Evolutionary conservation across 2,888 invertebrate genomes (phyloP).

Genomic region (Electrophaes corylata): DNA sequence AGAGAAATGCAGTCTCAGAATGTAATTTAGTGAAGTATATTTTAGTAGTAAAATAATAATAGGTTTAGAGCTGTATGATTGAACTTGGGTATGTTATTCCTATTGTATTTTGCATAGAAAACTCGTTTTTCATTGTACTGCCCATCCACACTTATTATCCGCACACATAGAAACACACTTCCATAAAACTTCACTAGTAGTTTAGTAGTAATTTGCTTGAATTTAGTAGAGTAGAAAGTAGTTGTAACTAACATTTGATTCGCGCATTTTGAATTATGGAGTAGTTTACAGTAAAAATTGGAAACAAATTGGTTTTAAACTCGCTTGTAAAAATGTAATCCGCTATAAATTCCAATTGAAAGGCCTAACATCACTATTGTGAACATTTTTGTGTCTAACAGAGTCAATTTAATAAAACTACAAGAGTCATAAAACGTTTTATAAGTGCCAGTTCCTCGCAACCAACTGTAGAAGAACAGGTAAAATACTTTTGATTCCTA

Average conservation of each 20-base stretch:
- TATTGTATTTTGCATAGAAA: slow-evolving; percentile 3
- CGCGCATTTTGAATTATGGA: slow-evolving; percentile 16
- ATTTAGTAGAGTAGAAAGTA: slow-evolving; percentile 45
- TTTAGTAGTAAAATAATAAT: too few relatives aligned
- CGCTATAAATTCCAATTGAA: slow-evolving; percentile 1
- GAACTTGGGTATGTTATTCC: not conserved
- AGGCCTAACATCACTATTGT: slow-evolving; percentile 36
- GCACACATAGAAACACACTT: slow-evolving; percentile 27
- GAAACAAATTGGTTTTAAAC: not conserved
- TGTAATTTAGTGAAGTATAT: too few relatives aligned
- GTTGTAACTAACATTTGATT: slow-evolving; percentile 51
- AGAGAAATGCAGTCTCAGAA: too few relatives aligned
- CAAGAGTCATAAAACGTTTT: not conserved
- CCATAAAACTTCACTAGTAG: slow-evolving; percentile 28
- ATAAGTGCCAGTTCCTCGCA: not conserved
- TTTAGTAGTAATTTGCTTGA: slow-evolving; percentile 46
- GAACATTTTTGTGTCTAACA: not conserved
- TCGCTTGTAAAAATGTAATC: slow-evolving; percentile 1
- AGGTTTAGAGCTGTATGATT: too few relatives aligned
- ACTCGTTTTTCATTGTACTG: slow-evolving; percentile 7
- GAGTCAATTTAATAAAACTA: not conserved
- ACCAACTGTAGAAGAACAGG: not conserved
- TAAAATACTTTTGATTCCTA: not conserved
- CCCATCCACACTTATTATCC: slow-evolving; percentile 8
- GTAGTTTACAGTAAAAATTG: slow-evolving; percentile 6